Evolutionary conservation across 2,888 invertebrate species (phyloP).

Genomic region (Drosophila mulleri): DNA sequence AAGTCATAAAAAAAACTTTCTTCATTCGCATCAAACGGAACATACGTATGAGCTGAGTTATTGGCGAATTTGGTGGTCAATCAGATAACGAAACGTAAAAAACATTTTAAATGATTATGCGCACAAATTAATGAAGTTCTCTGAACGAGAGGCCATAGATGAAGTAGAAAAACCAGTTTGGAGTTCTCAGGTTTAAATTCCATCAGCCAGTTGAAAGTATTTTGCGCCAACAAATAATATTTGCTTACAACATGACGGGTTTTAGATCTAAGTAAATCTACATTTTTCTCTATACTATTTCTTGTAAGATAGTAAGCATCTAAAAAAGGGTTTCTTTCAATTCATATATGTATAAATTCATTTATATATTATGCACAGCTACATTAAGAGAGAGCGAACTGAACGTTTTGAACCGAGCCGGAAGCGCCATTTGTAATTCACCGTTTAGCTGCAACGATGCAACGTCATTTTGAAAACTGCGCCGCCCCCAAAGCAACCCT

Average conservation of each 20-base stretch:
- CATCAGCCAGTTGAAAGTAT: constrained; percentile 51
- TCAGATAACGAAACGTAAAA: constrained; percentile 39
- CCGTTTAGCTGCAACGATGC: constrained; percentile 39
- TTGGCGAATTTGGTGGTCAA: constrained; percentile 51
- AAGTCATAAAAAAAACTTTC: constrained; percentile 51
- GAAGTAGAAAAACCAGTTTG: constrained; percentile 67
- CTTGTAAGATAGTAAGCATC: not conserved
- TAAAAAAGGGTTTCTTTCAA: not conserved
- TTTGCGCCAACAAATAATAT: constrained; percentile 49
- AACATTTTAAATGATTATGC: constrained; percentile 47
- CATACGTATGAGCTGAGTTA: constrained; percentile 45
- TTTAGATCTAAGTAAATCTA: not conserved
- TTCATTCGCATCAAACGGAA: constrained; percentile 27
- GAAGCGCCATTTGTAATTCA: constrained; percentile 68
- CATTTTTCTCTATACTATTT: not conserved
- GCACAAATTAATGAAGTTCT: constrained; percentile 66
- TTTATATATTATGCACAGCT: not conserved
- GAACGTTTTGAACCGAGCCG: constrained; percentile 43
- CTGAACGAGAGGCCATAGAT: constrained; percentile 25
- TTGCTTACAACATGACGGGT: not conserved
- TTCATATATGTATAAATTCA: not conserved
- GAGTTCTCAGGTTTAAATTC: constrained; percentile 32
- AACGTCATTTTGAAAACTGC: constrained; percentile 62
- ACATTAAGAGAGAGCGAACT: not conserved
- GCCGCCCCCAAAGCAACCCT: constrained; percentile 33